Evolutionary conservation across 2,888 invertebrate genomes (phyloP), one percentile per base, ranked within the genome.

Genomic region (Lomographa bimaculata): DNA sequence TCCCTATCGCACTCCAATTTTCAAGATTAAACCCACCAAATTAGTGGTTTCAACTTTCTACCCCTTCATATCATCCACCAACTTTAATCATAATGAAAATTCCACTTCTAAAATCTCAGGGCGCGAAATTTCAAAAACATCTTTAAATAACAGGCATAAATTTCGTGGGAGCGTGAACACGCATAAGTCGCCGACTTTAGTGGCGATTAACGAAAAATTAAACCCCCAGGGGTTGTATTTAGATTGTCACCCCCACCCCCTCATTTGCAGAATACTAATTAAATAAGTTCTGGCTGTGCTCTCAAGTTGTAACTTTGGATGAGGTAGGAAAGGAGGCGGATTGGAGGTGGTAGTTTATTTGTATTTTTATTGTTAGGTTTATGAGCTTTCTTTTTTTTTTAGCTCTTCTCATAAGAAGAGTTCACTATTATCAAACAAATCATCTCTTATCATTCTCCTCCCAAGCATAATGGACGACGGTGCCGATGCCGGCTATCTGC

Each of bases 251-350:
- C 47, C 51, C 43, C 48, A 32, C 35, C 56, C 51, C 48, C 53
- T 57, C 54, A 55, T 57, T 58, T 55, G 46, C 49, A 50, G 52
- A 54, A 55, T 53, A 55, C 55, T 58, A 58, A 58, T 58, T 58
- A 58, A 55, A 58, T 58, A 58, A 58, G 55, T 55, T 58, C 44
- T 34, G 43, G 44, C 46, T 44, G 45, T 49, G 38, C 45, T 50
- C 44, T 48, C 50, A 46, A 54, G 47, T 54, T 49, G 54, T 50
- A 38, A 49, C 50, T 41, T 43, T 14, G 18, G 20, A n/a, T 7
- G 34, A 44, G 23, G 6, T 18, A 8, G 4, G 29, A 39, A 42
- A 19, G n/a, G 6, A 4, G 7, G 5, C 2, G 4, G 9, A 17
- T 18, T 38, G 36, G 50, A 54, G 28, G 20, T 5, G 46, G 40